Percentiles rank a stretch among this genome's conserved stretches.
These are phyloP conservation scores for Chelon auratus DNA, from an alignment of 2,797 vertebrate genomes.

Conservation along the genomic window DNA sequence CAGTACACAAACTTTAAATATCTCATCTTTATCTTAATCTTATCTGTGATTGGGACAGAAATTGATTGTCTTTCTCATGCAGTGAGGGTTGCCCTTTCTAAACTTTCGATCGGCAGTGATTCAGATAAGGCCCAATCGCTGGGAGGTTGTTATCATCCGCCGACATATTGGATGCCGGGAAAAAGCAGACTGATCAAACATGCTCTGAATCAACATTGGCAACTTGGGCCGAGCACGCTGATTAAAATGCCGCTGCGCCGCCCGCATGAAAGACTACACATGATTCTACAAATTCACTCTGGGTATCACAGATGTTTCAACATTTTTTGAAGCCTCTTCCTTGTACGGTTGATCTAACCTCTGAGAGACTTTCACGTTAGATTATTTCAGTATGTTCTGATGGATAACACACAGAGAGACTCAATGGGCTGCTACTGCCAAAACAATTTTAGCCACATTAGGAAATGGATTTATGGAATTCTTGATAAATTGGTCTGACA, in stretches of 20 bases:
- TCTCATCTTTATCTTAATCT: conserved; percentile 60
- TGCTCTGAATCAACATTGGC: conserved; percentile 49
- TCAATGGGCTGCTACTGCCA: too few species aligned
- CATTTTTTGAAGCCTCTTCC: not conserved
- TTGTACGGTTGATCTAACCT: conserved; percentile 12
- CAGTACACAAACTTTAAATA: conserved; percentile 40
- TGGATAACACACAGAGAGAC: not conserved
- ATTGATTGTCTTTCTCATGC: conserved; percentile 69
- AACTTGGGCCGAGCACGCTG: conserved; percentile 14
- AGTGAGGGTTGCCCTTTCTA: conserved; percentile 73
- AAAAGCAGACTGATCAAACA: conserved; percentile 56
- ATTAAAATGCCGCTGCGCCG: conserved; percentile 44
- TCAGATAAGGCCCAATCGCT: conserved; percentile 68
- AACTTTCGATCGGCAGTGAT: conserved; percentile 62
- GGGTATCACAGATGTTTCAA: not conserved
- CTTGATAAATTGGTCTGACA: too few species aligned
- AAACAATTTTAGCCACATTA: too few species aligned
- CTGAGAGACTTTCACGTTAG: conserved; percentile 5
- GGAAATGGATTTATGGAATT: too few species aligned
- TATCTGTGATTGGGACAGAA: conserved; percentile 57
- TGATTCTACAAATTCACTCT: not conserved
- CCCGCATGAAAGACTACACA: conserved; percentile 18
- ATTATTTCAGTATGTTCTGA: not conserved
- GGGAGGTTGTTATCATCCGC: conserved; percentile 71
- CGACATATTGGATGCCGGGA: conserved; percentile 61